Percentiles rank a stretch among this genome's conserved stretches.
These are phyloP conservation scores for Seira sanloemensis DNA, from an alignment of 2,888 invertebrate species.

Conservation along the genomic window DNA sequence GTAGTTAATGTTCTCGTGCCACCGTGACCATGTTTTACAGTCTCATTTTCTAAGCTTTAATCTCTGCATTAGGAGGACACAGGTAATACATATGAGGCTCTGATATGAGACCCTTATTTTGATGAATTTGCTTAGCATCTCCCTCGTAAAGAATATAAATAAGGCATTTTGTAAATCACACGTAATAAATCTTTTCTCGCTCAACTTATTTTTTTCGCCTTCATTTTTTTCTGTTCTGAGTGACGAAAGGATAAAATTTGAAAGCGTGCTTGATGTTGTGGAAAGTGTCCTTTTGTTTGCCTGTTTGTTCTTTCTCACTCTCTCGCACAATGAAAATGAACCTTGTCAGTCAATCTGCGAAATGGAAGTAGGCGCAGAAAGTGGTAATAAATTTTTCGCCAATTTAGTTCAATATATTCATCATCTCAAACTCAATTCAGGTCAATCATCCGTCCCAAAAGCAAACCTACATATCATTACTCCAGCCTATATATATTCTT, in stretches of 20 bases:
- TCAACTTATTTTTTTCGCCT: background rate
- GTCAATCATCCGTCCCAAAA: slow-evolving; percentile 40
- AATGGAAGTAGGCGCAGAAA: background rate
- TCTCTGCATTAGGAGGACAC: background rate
- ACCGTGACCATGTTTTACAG: slow-evolving; percentile 8
- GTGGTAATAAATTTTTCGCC: slow-evolving; percentile 42
- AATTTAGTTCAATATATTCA: slow-evolving; percentile 48
- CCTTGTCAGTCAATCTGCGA: slow-evolving; percentile 24
- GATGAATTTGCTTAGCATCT: slow-evolving; percentile 11
- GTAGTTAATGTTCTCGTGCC: slow-evolving; percentile 12
- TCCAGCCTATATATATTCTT: too few species aligned
- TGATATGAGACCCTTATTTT: slow-evolving; percentile 1
- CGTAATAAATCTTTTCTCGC: slow-evolving; percentile 17
- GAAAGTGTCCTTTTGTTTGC: slow-evolving; percentile 31
- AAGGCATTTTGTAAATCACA: slow-evolving; percentile 15
- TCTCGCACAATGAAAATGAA: slow-evolving; percentile 10
- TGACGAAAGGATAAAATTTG: background rate
- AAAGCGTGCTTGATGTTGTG: slow-evolving; percentile 2
- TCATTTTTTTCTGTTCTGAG: slow-evolving; percentile 3
- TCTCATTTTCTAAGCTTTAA: background rate
- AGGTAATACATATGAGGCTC: background rate
- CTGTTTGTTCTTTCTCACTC: background rate
- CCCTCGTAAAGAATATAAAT: slow-evolving; percentile 3
- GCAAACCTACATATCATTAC: slow-evolving; percentile 1
- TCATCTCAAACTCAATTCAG: slow-evolving; percentile 48